A percentile compares a stretch with the other conserved stretches of the same genome.
These are phyloP conservation scores for Drosophila paucipuncta DNA, from an alignment of 2,888 invertebrate genomes.

Conservation along the genomic window DNA sequence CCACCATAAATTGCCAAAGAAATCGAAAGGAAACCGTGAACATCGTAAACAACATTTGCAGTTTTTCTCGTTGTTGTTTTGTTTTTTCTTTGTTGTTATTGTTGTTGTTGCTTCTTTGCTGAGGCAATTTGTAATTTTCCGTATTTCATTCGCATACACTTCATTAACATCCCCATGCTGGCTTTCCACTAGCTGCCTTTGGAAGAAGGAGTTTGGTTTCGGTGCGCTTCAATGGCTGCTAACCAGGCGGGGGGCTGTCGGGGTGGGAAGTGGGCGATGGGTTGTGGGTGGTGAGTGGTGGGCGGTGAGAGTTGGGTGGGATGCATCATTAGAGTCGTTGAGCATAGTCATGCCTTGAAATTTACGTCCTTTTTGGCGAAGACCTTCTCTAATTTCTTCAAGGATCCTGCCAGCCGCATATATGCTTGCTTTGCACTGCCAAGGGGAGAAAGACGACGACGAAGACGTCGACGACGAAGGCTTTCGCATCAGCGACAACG, in stretches of 20 bases:
- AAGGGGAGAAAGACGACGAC: slow-evolving; percentile 1
- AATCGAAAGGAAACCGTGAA: slow-evolving; percentile 82
- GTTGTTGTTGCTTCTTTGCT: slow-evolving; percentile 31
- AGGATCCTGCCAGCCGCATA: slow-evolving; percentile 64
- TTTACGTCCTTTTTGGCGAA: slow-evolving; percentile 73
- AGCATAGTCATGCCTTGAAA: slow-evolving; percentile 70
- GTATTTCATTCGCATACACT: slow-evolving; percentile 80
- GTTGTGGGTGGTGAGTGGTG: slow-evolving; percentile 1
- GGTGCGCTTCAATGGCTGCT: slow-evolving; percentile 76
- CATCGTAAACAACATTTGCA: slow-evolving; percentile 80
- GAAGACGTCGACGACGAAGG: slow-evolving; percentile 4
- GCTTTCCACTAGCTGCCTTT: slow-evolving; percentile 18
- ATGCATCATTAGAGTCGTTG: slow-evolving; percentile 82
- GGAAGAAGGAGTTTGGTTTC: slow-evolving; percentile 61
- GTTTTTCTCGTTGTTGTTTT: slow-evolving; percentile 34
- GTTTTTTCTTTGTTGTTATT: slow-evolving; percentile 3
- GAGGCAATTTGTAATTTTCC: slow-evolving; percentile 79
- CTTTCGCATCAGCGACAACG: slow-evolving; percentile 69
- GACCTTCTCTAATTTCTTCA: slow-evolving; percentile 77
- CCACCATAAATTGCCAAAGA: slow-evolving; percentile 72
- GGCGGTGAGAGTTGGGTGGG: slow-evolving; percentile 51
- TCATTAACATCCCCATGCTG: slow-evolving; percentile 72
- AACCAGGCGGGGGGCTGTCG: slow-evolving; percentile 45
- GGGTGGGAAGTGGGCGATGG: not conserved
- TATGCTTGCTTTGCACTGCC: slow-evolving; percentile 46